These are phyloP conservation scores for Eulacestoma nigropectus DNA, from an alignment of 2,113 vertebrate species.

Conservation along the genomic window DNA sequence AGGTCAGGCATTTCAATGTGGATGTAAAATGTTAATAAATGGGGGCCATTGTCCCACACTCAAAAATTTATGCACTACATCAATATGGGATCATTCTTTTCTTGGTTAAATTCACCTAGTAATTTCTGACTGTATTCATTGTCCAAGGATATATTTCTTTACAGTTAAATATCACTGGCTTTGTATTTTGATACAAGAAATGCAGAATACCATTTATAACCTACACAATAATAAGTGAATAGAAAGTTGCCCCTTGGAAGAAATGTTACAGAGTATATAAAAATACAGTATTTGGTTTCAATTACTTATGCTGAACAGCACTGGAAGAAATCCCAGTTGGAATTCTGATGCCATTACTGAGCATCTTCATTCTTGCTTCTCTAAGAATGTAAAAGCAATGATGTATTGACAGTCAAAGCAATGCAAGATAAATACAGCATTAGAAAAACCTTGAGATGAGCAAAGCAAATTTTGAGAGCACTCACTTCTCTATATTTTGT, in stretches of 20 bases:
- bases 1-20: slow-evolving; percentile 42
- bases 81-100: not conserved
- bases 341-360: not conserved
- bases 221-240: not conserved
- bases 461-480: not conserved
- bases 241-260: not conserved
- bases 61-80: slow-evolving; percentile 30
- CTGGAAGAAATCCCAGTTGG: not conserved
- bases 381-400: not conserved
- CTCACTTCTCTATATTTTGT: not conserved
- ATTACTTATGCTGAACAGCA: slow-evolving; percentile 9
- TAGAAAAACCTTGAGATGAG: not conserved
- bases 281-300: not conserved
- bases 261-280: not conserved
- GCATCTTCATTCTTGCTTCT: not conserved
- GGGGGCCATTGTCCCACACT: slow-evolving; percentile 24
- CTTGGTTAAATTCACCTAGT: slow-evolving; percentile 43
- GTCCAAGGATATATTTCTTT: slow-evolving; percentile 60
- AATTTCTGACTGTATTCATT: slow-evolving; percentile 58
- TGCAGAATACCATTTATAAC: slow-evolving; percentile 49
- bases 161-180: slow-evolving; percentile 59
- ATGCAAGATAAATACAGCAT: not conserved
- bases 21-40: slow-evolving; percentile 60
- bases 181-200: slow-evolving; percentile 57
- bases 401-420: not conserved